Base-by-base conservation (phyloP, 92 coral and sea anemone genomes). In the Porites rus region DNA sequence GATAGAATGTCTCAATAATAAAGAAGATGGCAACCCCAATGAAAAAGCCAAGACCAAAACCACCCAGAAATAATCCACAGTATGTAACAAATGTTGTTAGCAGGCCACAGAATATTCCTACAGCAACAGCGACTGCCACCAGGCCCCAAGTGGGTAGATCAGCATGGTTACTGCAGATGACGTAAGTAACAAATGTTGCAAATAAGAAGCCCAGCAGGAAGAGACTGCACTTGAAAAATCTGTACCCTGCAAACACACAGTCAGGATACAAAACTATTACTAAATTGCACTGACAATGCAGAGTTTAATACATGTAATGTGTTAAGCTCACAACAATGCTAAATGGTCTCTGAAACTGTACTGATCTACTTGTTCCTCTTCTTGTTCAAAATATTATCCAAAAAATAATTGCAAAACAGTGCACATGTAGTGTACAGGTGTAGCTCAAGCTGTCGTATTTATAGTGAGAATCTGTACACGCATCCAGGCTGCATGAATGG, bases 11-110 rank as follows among this genome's bases (percentile, higher is more conserved):
- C 67, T 93, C 94, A 6, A 95, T 70, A 51, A 91, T 77, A 75
- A 87, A 83, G 91, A 95, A 87, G 10, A 79, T 82, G 13, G 93
- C 96, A 38, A 97, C 76, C 56, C 96, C 98, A 75, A 89, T 88
- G 84, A 93, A 92, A 74, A 97, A 97, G 31, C 99, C 99, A 75
- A 95, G 91, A 7, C 95, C 91, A 72, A 97, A 97, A 38, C 99
- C 99, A 10, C 93, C 93, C 12, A 95, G 84, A 93, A 97, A 97
- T 52, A 97, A 75, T 50, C 99, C 99, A 84, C 98, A 97, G 75
- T 92, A 91, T 12, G 71, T 86, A 85, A 95, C 96, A 54, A 97
- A 93, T 86, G 92, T 94, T 13, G 98, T 93, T 67, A 97, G 89
- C 8, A 97, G 95, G 46, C 97, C 98, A 78, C 94, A 93, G 89